Percentiles rank a stretch among this genome's conserved stretches.
Conservation (phyloP, 2,888 invertebrate genomes). For the Didymodactylos carnosus region DNA sequence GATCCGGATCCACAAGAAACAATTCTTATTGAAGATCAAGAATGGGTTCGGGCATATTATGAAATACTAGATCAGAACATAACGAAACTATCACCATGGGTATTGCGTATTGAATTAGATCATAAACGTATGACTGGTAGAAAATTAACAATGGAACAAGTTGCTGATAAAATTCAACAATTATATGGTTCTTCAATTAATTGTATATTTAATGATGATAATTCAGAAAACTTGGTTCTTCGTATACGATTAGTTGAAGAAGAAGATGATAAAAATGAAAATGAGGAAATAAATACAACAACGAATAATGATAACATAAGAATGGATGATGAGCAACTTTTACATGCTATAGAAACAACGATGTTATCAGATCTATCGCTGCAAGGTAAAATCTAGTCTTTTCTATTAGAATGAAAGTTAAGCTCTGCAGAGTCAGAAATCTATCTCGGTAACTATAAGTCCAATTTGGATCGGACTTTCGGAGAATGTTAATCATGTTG, state of each 20-base stretch:
- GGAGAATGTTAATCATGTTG: no score
- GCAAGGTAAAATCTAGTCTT: conserved; percentile 37
- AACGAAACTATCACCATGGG: conserved; percentile 85
- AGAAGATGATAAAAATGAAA: conserved; percentile 56
- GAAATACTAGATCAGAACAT: conserved; percentile 99
- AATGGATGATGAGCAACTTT: conserved; percentile 98
- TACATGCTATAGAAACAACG: conserved; percentile 92
- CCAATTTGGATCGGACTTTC: no score
- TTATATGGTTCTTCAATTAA: conserved; percentile 93
- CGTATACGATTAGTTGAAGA: conserved; percentile 95
- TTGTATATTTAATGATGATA: conserved; percentile 98
- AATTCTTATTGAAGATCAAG: conserved; percentile 93
- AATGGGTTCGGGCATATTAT: conserved; percentile 96
- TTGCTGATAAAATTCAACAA: conserved; percentile 93
- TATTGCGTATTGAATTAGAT: conserved; percentile 87
- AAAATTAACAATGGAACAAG: conserved; percentile 97
- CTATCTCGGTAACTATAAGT: no score
- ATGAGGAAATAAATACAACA: conserved; percentile 22
- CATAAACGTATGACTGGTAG: conserved; percentile 98
- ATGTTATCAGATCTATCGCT: conserved; percentile 97
- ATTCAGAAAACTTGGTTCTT: conserved; percentile 87
- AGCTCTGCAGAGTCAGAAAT: no score
- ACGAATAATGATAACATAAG: conserved; percentile 54
- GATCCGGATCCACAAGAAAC: conserved; percentile 97
- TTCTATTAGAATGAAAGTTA: no score